Evolutionary conservation across 2,888 invertebrate genomes (phyloP), one percentile per base, ranked within the genome.

Genomic region (Cheilosia vulpina): DNA sequence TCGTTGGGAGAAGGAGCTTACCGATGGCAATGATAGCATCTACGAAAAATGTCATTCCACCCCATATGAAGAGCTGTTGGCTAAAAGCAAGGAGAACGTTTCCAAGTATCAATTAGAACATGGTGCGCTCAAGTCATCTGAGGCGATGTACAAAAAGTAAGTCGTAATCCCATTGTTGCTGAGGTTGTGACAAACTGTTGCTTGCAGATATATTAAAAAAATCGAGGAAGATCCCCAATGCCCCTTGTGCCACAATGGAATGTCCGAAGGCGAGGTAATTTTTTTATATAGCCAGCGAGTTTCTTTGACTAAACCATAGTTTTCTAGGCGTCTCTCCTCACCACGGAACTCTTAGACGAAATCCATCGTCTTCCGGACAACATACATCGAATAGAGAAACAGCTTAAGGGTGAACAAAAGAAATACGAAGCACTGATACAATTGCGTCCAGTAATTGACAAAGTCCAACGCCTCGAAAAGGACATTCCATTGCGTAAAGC

Each of bases 161-260:
- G 82, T 80, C 34, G 2, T 24, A 38, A 0, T 1, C 19, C 2
- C 5, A 4, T 4, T 27, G 5, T 24, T 11, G 5, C 11, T 9
- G 7, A 5, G 27, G 1, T 27, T 24, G 15, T 47, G n/a, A 45
- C 17, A 43, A 4, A 45, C 5, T 41, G 9, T 0, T 17, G 45
- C 24, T 83, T 87, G 6, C 31, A 92, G 92, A 45, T 92, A 92
- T 77, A 91, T 92, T 41, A 88, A 90, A 53, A 92, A 92, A 73
- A 93, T 98, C 50, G 93, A 94, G 87, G 92, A 93, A 31, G 93
- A 94, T 69, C 95, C 95, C 9, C 95, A 96, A 89, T 99, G 99
- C 90, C 98, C 98, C 0, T 93, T 98, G 1, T 99, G 99, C 91
- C 95, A 95, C 88, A 94, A 97, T 87, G 94, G 94, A 62, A 94